Evolutionary conservation across 1,140 invertebrate species (phyloP).

Genomic region (Macrostomum lignano): DNA sequence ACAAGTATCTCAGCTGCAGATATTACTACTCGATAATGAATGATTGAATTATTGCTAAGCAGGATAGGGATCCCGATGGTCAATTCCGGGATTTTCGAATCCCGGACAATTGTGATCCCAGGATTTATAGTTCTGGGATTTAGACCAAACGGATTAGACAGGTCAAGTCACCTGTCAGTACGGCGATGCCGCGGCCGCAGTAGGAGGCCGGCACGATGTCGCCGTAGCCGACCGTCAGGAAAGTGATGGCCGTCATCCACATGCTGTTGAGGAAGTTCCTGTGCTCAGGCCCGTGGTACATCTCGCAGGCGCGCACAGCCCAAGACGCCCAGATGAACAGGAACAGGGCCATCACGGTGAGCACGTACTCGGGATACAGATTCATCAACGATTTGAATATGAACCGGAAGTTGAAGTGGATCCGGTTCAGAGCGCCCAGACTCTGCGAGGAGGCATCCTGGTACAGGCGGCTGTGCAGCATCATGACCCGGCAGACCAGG

Average conservation of each 20-base stretch:
- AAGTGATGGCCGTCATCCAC: slow-evolving; percentile 24
- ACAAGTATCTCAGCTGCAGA: no score
- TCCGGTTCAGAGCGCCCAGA: slow-evolving; percentile 23
- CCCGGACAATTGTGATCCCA: no score
- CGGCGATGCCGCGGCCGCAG: slow-evolving; percentile 22
- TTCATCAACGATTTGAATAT: slow-evolving; percentile 27
- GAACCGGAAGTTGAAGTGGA: slow-evolving; percentile 22
- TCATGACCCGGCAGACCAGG: background rate
- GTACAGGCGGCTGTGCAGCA: slow-evolving; percentile 1
- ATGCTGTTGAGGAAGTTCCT: slow-evolving; percentile 18
- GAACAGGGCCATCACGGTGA: slow-evolving; percentile 16
- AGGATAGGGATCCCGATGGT: no score
- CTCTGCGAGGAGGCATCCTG: slow-evolving; percentile 8
- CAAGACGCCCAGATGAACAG: slow-evolving; percentile 18
- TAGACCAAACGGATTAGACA: background rate
- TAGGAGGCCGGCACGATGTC: slow-evolving; percentile 23
- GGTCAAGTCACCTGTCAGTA: slow-evolving; percentile 15
- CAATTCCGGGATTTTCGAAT: no score
- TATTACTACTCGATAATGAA: no score
- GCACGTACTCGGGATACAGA: slow-evolving; percentile 20
- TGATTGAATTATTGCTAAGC: no score
- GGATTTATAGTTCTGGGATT: no score
- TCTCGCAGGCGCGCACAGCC: slow-evolving; percentile 12
- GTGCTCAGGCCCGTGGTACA: slow-evolving; percentile 9
- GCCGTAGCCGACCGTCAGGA: slow-evolving; percentile 23